Percentiles rank a stretch among this genome's conserved stretches.
Evolutionary conservation across 2,888 invertebrate species (phyloP).

Genomic region (Acleris emargana): DNA sequence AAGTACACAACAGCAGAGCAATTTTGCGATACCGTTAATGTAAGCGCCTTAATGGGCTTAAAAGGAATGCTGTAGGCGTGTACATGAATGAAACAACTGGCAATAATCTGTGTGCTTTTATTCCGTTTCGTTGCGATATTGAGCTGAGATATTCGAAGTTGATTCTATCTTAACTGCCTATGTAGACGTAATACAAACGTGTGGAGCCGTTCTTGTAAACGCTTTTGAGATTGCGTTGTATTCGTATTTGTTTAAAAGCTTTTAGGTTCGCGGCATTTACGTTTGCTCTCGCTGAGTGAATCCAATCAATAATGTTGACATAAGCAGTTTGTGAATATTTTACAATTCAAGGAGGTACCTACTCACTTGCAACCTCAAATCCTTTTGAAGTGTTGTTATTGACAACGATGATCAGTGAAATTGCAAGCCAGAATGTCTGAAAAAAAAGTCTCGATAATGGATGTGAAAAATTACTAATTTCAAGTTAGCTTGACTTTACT

Average conservation of each 20-base stretch:
- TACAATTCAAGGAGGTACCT: neutral
- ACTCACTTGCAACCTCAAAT: no score
- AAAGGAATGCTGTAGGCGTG: slow-evolving; percentile 28
- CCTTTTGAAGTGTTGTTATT: no score
- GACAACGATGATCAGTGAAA: no score
- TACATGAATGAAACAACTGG: slow-evolving; percentile 31
- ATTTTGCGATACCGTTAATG: slow-evolving; percentile 30
- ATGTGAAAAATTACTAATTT: no score
- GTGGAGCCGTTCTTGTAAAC: slow-evolving; percentile 70
- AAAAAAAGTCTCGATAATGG: no score
- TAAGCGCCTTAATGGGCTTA: slow-evolving; percentile 26
- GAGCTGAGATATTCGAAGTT: slow-evolving; percentile 57
- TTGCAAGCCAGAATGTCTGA: no score
- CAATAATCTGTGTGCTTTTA: slow-evolving; percentile 35
- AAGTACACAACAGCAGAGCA: slow-evolving; percentile 17
- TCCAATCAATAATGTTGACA: slow-evolving; percentile 1
- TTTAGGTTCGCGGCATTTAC: slow-evolving; percentile 1
- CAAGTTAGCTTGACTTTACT: no score
- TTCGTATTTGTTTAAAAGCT: slow-evolving; percentile 8
- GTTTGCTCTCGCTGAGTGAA: slow-evolving; percentile 1
- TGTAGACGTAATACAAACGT: slow-evolving; percentile 62
- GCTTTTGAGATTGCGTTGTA: slow-evolving; percentile 40
- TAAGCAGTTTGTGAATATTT: neutral
- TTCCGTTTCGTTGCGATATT: slow-evolving; percentile 48
- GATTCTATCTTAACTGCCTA: slow-evolving; percentile 63